Conservation (phyloP, 2,797 vertebrate species). For the Sciaenops ocellatus region DNA sequence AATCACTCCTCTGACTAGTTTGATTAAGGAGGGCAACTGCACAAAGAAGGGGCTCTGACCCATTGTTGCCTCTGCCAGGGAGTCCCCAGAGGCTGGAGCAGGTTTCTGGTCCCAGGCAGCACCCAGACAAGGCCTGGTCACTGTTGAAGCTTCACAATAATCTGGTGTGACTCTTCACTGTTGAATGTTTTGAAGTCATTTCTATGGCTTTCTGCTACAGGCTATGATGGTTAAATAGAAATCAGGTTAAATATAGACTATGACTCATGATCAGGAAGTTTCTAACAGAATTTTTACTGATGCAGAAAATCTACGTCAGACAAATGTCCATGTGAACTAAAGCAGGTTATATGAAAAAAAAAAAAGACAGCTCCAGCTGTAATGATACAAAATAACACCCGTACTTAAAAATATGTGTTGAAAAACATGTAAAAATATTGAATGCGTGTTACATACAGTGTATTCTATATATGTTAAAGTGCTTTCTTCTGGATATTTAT, state of each 20-base stretch:
- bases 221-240: neutral
- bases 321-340: neutral
- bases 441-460: too few species aligned
- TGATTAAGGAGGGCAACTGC: constrained; percentile 85
- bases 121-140: constrained; percentile 67
- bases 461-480: neutral
- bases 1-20: constrained; percentile 89
- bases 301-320: neutral
- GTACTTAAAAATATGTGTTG: neutral
- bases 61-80: constrained; percentile 83
- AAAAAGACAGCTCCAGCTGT: too few species aligned
- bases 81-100: constrained; percentile 77
- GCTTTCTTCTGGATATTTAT: neutral
- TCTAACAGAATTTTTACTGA: neutral
- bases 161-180: constrained; percentile 16
- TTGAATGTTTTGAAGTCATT: constrained; percentile 13
- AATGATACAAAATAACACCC: neutral
- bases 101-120: constrained; percentile 72
- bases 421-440: too few species aligned
- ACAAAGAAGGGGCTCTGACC: constrained; percentile 83
- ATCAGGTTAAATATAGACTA: neutral
- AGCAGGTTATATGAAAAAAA: neutral
- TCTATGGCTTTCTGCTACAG: constrained; percentile 5
- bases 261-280: neutral
- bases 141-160: constrained; percentile 14